These are phyloP conservation scores for Saxicola maurus DNA, from an alignment of 2,797 vertebrate species.

Conservation along the genomic window DNA sequence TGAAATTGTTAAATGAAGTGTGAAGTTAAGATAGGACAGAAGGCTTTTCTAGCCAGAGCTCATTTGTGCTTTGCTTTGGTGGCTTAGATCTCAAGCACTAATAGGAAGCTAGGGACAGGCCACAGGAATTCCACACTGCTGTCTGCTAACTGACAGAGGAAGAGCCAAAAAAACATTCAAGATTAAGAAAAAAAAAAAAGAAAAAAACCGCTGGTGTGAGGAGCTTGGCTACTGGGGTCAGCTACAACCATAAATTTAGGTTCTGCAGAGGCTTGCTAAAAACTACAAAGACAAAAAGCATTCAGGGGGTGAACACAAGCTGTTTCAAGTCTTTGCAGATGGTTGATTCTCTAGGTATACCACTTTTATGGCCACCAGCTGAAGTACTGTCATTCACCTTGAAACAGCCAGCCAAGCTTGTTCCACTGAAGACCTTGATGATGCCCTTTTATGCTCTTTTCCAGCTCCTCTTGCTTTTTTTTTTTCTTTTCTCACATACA, in stretches of 20 bases:
- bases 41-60: background rate
- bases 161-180: background rate
- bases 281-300: background rate
- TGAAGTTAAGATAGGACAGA: background rate
- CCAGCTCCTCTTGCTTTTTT: background rate
- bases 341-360: background rate
- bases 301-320: background rate
- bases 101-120: background rate
- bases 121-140: background rate
- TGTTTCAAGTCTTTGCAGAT: background rate
- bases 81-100: background rate
- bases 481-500: background rate
- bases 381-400: conserved; percentile 33
- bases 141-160: background rate
- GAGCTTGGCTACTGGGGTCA: background rate
- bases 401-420: background rate
- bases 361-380: conserved; percentile 30
- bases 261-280: background rate
- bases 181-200: background rate
- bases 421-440: background rate
- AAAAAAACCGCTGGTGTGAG: background rate
- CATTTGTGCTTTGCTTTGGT: background rate
- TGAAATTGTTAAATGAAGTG: background rate
- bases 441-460: background rate
- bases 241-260: background rate